Conservation (phyloP, 2,113 vertebrate genomes). For the Neogale vison region DNA sequence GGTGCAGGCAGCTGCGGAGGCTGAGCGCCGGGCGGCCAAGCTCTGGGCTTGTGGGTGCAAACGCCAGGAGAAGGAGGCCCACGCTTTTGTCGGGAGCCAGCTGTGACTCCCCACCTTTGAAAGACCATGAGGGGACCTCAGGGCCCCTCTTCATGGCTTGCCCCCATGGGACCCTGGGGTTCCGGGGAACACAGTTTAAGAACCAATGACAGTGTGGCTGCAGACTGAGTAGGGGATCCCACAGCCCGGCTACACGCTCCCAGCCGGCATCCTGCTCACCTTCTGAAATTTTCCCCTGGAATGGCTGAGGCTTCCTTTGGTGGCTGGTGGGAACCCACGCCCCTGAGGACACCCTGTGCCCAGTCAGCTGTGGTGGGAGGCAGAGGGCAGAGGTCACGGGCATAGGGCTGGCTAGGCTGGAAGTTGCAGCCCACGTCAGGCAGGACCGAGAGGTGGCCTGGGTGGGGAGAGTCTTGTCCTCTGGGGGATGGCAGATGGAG, state of each 20-base stretch:
- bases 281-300: constrained; percentile 87
- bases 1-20: not conserved
- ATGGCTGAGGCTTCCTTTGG: constrained; percentile 85
- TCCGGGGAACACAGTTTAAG: not conserved
- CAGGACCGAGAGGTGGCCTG: too few species aligned
- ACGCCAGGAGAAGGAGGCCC: accelerated
- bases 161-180: too few species aligned
- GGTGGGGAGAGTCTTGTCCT: too few species aligned
- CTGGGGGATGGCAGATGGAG: not conserved
- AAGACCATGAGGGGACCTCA: not conserved
- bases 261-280: constrained; percentile 84
- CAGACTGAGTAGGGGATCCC: constrained; percentile 58
- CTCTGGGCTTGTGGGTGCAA: not conserved
- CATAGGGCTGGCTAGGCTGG: not conserved
- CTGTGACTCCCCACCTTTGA: too few species aligned
- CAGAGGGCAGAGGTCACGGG: not conserved
- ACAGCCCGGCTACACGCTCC: constrained; percentile 83
- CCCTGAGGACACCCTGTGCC: constrained; percentile 88
- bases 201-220: not conserved
- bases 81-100: not conserved
- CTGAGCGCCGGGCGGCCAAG: not conserved
- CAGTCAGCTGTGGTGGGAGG: constrained; percentile 83
- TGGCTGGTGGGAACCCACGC: constrained; percentile 74
- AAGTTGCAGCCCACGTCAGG: too few species aligned
- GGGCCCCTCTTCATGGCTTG: not conserved